A percentile compares a stretch with the other conserved stretches of the same genome.
These are phyloP conservation scores for Trissonchulus latispiculum DNA, from an alignment of 2,888 invertebrate species.

Conservation along the genomic window DNA sequence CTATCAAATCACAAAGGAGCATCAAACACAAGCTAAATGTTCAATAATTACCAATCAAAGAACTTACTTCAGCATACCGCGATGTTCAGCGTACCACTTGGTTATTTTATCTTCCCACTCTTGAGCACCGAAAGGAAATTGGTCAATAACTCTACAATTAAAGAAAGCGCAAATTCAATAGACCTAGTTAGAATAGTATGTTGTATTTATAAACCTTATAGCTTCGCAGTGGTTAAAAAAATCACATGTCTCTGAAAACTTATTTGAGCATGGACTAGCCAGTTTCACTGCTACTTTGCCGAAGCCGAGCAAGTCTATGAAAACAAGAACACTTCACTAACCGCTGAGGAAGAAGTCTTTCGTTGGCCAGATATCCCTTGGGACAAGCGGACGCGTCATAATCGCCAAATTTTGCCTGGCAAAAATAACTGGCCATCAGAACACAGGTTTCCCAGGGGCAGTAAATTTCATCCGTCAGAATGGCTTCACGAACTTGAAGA, in stretches of 20 bases:
- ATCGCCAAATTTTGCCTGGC: constrained; percentile 87
- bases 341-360: constrained; percentile 66
- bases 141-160: constrained; percentile 69
- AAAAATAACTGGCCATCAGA: constrained; percentile 90
- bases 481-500: constrained; percentile 84
- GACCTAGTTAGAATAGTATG: no score
- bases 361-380: constrained; percentile 77
- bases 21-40: no score
- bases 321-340: no score
- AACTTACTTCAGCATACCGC: constrained; percentile 56
- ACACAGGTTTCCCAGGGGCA: constrained; percentile 99
- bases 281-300: no score
- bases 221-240: no score
- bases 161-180: constrained; percentile 11
- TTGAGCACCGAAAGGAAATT: constrained; percentile 94
- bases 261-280: no score
- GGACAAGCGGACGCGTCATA: constrained; percentile 70
- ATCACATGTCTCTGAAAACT: no score
- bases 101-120: constrained; percentile 98
- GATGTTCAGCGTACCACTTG: constrained; percentile 94
- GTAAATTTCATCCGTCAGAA: constrained; percentile 95
- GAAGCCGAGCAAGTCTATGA: no score
- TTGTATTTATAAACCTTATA: no score
- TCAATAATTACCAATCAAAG: no score
- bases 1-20: no score